A percentile compares a stretch with the other conserved stretches of the same genome.
Conservation (phyloP, 2,888 invertebrate species). For the Macaria liturata region DNA sequence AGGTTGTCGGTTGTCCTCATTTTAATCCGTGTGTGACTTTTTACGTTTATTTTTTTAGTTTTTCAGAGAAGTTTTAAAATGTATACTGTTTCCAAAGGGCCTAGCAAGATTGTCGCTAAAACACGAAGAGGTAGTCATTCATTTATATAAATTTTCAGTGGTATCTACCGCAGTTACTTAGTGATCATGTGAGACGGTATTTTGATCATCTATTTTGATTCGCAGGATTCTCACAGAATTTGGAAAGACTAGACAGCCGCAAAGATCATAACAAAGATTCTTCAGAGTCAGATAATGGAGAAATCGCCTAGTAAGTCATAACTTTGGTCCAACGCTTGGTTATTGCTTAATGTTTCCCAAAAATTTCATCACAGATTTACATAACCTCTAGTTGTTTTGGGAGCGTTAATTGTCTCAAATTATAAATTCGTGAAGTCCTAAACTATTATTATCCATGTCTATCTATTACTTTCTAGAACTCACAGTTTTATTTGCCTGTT, state of each 20-base stretch:
- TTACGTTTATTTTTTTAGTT: slow-evolving; percentile 67
- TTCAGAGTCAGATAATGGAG: slow-evolving; percentile 86
- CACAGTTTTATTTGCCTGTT: slow-evolving; percentile 42
- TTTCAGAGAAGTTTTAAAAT: slow-evolving; percentile 82
- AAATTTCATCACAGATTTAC: slow-evolving; percentile 77
- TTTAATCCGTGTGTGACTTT: slow-evolving; percentile 60
- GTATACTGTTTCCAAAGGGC: slow-evolving; percentile 94
- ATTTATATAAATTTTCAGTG: slow-evolving; percentile 3
- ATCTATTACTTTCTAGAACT: too few relatives aligned
- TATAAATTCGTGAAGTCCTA: too few relatives aligned
- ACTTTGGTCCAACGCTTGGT: slow-evolving; percentile 31
- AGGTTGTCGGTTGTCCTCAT: slow-evolving; percentile 45
- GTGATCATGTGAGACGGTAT: slow-evolving; percentile 40
- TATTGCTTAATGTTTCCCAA: slow-evolving; percentile 42
- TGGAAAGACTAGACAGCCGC: slow-evolving; percentile 90
- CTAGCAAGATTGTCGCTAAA: slow-evolving; percentile 94
- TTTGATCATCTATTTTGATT: slow-evolving; percentile 51
- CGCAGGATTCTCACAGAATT: slow-evolving; percentile 90
- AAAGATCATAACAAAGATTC: slow-evolving; percentile 88
- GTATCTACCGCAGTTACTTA: slow-evolving; percentile 4
- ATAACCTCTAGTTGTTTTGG: slow-evolving; percentile 65
- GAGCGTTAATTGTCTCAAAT: slow-evolving; percentile 27
- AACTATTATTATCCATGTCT: too few relatives aligned
- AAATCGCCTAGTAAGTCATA: slow-evolving; percentile 84
- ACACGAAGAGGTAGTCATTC: slow-evolving; percentile 87